Conservation (phyloP, 2,113 vertebrate genomes). For the Tupaia chinensis region DNA sequence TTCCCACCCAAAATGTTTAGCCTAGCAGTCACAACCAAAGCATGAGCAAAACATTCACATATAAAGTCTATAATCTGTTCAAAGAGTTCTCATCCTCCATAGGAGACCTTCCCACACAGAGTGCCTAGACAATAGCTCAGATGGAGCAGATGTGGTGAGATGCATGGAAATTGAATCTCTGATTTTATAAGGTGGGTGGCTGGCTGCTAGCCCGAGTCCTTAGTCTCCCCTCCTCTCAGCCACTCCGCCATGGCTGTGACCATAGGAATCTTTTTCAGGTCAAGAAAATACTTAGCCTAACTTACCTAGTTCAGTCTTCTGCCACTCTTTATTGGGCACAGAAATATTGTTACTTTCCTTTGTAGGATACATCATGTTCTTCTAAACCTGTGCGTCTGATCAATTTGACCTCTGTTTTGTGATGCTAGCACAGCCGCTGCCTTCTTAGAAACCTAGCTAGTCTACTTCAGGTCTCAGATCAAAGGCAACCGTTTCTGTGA, state of each 20-base stretch:
- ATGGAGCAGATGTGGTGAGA: neutral
- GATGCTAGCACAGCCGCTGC: neutral
- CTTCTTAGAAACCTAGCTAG: neutral
- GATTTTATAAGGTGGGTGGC: neutral
- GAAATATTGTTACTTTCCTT: neutral
- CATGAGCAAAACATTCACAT: neutral
- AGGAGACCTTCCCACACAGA: neutral
- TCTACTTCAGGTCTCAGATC: neutral
- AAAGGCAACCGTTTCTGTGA: neutral
- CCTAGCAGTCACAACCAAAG: neutral
- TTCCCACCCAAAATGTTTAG: neutral
- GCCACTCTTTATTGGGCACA: neutral
- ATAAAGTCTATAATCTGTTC: neutral
- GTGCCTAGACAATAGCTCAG: neutral
- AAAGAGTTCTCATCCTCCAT: neutral
- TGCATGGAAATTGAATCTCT: neutral
- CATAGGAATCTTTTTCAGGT: neutral
- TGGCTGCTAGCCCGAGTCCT: neutral
- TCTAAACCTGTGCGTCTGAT: neutral
- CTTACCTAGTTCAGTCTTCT: neutral
- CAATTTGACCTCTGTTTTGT: neutral
- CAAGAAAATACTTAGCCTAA: neutral
- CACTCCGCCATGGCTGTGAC: neutral
- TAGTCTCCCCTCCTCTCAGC: neutral
- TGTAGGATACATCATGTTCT: neutral